A percentile compares a stretch with the other conserved stretches of the same genome.
Evolutionary conservation across 1,140 invertebrate genomes (phyloP).

Genomic region (Conus betulinus): DNA sequence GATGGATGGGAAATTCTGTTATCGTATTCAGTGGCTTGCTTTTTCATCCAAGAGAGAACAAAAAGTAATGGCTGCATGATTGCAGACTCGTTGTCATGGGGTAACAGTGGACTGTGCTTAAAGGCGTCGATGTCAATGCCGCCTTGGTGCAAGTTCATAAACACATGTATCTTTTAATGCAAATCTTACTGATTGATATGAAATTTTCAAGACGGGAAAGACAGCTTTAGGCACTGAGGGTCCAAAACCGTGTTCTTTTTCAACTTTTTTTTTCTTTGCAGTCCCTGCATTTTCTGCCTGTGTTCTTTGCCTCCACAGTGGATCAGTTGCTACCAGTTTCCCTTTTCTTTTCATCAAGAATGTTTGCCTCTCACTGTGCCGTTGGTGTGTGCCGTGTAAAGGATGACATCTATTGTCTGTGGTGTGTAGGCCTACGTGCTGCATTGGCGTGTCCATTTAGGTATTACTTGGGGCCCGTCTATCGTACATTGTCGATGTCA

Average conservation of each 20-base stretch:
- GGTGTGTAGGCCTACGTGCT: neutral
- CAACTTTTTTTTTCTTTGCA: neutral
- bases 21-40: too few relatives aligned
- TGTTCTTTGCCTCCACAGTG: conserved; percentile 3
- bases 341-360: neutral
- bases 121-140: too few relatives aligned
- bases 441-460: neutral
- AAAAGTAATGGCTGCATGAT: too few relatives aligned
- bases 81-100: too few relatives aligned
- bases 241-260: neutral
- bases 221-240: neutral
- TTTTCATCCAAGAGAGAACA: too few relatives aligned
- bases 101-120: too few relatives aligned
- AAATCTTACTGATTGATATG: too few relatives aligned
- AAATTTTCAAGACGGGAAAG: neutral
- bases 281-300: conserved; percentile 25
- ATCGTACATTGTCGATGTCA: neutral
- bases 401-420: neutral
- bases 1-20: too few relatives aligned
- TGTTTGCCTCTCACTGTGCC: neutral
- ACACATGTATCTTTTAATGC: too few relatives aligned
- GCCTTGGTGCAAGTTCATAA: too few relatives aligned
- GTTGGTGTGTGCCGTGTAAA: neutral
- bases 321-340: conserved; percentile 5
- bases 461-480: neutral